These are phyloP conservation scores for Drosophila lacicola DNA, from an alignment of 2,888 invertebrate species.

Conservation along the genomic window DNA sequence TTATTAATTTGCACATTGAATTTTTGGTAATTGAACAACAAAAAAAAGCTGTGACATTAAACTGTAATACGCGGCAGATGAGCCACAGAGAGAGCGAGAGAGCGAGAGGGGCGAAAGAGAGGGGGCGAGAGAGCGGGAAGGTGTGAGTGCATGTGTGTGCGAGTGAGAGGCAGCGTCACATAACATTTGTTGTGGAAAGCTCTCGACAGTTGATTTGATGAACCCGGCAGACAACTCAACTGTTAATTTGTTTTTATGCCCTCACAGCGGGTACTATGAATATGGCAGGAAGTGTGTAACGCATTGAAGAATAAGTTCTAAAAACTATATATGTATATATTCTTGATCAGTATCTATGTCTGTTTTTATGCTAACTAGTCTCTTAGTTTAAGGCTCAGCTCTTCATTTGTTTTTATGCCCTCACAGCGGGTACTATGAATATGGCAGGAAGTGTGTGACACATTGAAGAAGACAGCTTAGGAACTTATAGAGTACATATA, in stretches of 20 bases:
- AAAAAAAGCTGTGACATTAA: constrained; percentile 30
- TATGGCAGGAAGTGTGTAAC: not conserved
- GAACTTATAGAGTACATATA: no score
- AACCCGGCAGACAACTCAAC: constrained; percentile 37
- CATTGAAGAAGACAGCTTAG: not conserved
- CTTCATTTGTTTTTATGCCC: constrained; percentile 20
- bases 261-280: not conserved
- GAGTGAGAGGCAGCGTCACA: constrained; percentile 8
- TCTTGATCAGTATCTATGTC: no score
- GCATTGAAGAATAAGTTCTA: not conserved
- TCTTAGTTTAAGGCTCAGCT: constrained; percentile 16
- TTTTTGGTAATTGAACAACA: constrained; percentile 83
- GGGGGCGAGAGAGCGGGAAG: not conserved
- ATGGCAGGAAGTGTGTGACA: not conserved
- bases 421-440: not conserved
- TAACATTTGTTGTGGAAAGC: constrained; percentile 43
- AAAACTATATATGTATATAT: no score
- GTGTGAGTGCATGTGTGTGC: not conserved
- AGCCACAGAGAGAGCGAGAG: not conserved
- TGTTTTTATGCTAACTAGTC: no score
- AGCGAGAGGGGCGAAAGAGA: not conserved
- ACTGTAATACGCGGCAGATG: constrained; percentile 52
- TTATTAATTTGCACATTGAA: constrained; percentile 85
- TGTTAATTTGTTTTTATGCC: constrained; percentile 25
- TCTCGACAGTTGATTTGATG: constrained; percentile 50